A percentile compares a stretch with the other conserved stretches of the same genome.
Conservation (phyloP, 2,113 vertebrate genomes). For the Xenopus borealis region DNA sequence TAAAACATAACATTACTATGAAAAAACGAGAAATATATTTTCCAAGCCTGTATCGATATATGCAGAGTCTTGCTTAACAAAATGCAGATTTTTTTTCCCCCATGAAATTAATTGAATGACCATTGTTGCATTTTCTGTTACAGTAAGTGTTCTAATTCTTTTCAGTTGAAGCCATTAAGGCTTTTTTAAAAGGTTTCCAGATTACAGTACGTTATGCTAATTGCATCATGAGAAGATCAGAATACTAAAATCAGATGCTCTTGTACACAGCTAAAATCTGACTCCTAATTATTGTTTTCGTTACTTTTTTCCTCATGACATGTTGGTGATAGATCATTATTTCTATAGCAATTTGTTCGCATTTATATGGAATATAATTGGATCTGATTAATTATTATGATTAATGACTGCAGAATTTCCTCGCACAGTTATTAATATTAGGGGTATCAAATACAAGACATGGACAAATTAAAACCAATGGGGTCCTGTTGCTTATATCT, state of each 20-base stretch:
- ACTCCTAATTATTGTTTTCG: constrained; percentile 98
- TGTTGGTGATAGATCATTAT: constrained; percentile 99
- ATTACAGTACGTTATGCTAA: constrained; percentile 74
- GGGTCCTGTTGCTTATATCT: constrained; percentile 68
- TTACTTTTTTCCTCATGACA: constrained; percentile 88
- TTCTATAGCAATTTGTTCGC: constrained; percentile 99
- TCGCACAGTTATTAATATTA: constrained; percentile 87
- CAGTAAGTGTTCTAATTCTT: constrained; percentile 47
- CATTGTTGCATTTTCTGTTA: constrained; percentile 44
- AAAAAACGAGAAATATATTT: too few relatives aligned
- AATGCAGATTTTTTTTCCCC: not conserved
- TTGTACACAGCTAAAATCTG: constrained; percentile 80
- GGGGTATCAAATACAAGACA: constrained; percentile 79
- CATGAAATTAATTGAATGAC: constrained; percentile 6
- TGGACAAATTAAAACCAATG: constrained; percentile 82
- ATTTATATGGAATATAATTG: constrained; percentile 99
- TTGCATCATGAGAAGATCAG: constrained; percentile 90
- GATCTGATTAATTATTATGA: constrained; percentile 99
- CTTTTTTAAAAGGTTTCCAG: constrained; percentile 71
- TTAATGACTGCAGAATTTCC: constrained; percentile 93
- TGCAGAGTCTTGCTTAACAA: not conserved
- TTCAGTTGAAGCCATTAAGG: constrained; percentile 73
- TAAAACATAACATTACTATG: too few relatives aligned
- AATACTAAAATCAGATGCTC: constrained; percentile 78
- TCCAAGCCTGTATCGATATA: too few relatives aligned